phyloP scores from a whole-genome alignment of 2,797 vertebrate genomes.

The Cuculus canorus region DNA sequence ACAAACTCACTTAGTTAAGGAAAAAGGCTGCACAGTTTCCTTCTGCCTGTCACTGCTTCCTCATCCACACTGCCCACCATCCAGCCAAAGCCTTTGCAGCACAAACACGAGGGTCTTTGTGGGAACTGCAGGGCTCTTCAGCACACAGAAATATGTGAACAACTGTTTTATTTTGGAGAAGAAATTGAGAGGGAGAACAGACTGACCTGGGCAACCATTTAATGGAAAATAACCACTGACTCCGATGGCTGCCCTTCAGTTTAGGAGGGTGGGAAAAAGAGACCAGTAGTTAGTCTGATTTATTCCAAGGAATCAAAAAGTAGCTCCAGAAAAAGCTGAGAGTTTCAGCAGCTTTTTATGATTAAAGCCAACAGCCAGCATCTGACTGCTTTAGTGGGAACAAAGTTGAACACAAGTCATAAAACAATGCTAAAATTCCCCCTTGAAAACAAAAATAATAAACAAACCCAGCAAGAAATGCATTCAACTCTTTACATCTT shows the following conservation, averaged over 20 bases:
- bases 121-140: not conserved
- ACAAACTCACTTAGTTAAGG: not conserved
- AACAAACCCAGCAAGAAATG: slow-evolving; percentile 32
- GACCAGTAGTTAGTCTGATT: not conserved
- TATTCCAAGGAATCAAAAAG: not conserved
- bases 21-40: slow-evolving; percentile 21
- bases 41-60: not conserved
- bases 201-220: not conserved
- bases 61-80: not conserved
- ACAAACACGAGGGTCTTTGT: slow-evolving; percentile 22
- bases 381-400: not conserved
- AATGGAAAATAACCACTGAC: not conserved
- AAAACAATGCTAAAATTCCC: not conserved
- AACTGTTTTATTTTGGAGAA: not conserved
- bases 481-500: not conserved
- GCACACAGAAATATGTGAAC: not conserved
- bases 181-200: not conserved
- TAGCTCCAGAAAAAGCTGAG: not conserved
- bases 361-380: not conserved
- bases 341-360: not conserved
- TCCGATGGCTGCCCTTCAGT: not conserved
- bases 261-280: not conserved
- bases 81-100: not conserved
- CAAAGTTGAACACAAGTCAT: not conserved
- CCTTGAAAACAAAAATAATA: not conserved